Evolutionary conservation across 2,113 vertebrate genomes (phyloP).

Genomic region (Ophthalmolycus amberensis): DNA sequence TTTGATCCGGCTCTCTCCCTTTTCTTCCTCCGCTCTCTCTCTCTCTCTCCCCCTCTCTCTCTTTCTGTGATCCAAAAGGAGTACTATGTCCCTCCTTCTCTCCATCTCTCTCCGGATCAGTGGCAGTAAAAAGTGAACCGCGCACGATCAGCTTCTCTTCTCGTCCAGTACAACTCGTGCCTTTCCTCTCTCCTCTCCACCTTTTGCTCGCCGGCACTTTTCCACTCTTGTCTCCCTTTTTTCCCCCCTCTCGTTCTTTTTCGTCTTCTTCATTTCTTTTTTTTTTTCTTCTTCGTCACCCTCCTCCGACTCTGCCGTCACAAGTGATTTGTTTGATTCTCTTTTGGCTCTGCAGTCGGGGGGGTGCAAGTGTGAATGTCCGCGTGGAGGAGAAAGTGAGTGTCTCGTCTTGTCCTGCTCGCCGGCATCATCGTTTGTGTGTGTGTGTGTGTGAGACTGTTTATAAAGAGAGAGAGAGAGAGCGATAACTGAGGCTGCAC

Average conservation of each 20-base stretch:
- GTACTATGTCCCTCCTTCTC: background rate
- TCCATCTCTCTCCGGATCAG: conserved; percentile 32
- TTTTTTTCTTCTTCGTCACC: conserved; percentile 47
- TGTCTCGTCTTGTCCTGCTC: conserved; percentile 64
- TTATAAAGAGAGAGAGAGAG: conserved; percentile 43
- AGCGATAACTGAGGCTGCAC: conserved; percentile 41
- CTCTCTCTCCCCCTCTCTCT: background rate
- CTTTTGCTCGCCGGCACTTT: conserved; percentile 47
- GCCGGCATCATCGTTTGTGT: conserved; percentile 40
- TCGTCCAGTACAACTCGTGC: conserved; percentile 56
- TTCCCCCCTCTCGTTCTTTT: conserved; percentile 65
- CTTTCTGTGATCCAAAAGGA: conserved; percentile 15
- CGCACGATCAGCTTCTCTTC: conserved; percentile 40
- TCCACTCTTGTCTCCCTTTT: conserved; percentile 67
- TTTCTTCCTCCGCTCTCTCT: background rate
- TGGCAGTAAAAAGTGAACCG: conserved; percentile 69
- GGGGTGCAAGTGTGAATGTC: conserved; percentile 67
- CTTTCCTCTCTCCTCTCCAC: conserved; percentile 33
- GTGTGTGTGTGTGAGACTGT: conserved; percentile 37
- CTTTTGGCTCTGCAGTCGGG: conserved; percentile 54
- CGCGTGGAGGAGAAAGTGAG: conserved; percentile 79
- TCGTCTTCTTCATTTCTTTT: conserved; percentile 28
- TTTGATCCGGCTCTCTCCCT: conserved; percentile 30
- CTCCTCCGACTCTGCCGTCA: conserved; percentile 55
- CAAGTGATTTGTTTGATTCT: conserved; percentile 65